Conservation (phyloP, 2,797 vertebrate genomes). For the Acanthopagrus latus region DNA sequence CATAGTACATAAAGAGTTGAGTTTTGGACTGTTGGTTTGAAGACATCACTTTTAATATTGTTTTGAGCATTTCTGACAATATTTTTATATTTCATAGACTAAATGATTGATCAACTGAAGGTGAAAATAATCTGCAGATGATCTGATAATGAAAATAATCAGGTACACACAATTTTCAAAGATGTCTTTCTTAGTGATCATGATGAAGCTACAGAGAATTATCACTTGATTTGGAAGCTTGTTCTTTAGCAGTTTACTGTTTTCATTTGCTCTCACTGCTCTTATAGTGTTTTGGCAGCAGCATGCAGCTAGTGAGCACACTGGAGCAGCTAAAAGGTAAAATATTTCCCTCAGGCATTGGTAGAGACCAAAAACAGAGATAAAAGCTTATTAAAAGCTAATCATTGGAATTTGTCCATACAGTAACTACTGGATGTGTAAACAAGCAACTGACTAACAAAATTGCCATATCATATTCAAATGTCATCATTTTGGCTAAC, state of each 20-base stretch:
- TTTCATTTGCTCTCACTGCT: neutral
- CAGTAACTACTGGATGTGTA: neutral
- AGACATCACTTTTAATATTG: too few relatives aligned
- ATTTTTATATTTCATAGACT: too few relatives aligned
- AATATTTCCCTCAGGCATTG: neutral
- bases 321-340: neutral
- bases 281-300: neutral
- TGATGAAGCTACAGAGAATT: neutral
- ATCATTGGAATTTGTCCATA: neutral
- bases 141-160: too few relatives aligned
- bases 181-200: neutral
- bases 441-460: neutral
- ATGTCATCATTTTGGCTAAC: neutral
- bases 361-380: constrained; percentile 5
- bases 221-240: neutral
- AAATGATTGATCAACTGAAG: too few relatives aligned
- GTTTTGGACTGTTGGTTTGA: too few relatives aligned
- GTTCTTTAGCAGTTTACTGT: neutral
- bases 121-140: too few relatives aligned
- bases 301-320: neutral
- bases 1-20: too few relatives aligned
- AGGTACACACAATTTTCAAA: too few relatives aligned
- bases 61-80: too few relatives aligned
- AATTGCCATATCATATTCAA: neutral
- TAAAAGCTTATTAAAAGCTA: neutral